phyloP scores from a whole-genome alignment of 1,140 invertebrate genomes.

The Drosophila tsacasi region DNA sequence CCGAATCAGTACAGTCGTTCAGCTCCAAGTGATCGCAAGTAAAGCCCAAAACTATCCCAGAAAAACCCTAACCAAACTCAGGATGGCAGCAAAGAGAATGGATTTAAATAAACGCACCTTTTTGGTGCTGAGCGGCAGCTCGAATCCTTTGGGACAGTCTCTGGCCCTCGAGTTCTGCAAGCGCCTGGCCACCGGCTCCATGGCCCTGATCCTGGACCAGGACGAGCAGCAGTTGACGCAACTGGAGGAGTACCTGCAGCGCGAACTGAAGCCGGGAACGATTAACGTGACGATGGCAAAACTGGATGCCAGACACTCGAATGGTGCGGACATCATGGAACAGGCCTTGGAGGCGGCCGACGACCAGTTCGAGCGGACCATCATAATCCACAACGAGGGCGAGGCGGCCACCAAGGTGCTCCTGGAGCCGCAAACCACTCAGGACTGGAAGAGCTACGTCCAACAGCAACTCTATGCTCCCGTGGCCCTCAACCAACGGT shows the following conservation, averaged over 20 bases:
- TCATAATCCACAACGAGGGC: constrained; percentile 96
- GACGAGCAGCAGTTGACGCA: constrained; percentile 84
- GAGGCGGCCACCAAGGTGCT: constrained; percentile 89
- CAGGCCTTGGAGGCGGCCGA: constrained; percentile 18
- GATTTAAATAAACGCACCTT: constrained; percentile 73
- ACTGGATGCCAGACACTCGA: constrained; percentile 27
- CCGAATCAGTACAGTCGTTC: constrained; percentile 60
- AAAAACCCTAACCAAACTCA: constrained; percentile 1
- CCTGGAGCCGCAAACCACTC: constrained; percentile 87
- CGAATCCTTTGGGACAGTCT: constrained; percentile 87
- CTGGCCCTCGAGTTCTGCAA: constrained; percentile 90
- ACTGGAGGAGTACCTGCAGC: constrained; percentile 42
- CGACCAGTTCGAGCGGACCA: constrained; percentile 87
- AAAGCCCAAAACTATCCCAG: constrained; percentile 2
- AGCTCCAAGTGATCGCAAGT: constrained; percentile 54
- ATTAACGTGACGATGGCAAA: constrained; percentile 43
- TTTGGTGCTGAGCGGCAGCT: constrained; percentile 69
- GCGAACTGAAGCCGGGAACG: constrained; percentile 23
- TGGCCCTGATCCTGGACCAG: constrained; percentile 91
- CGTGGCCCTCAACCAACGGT: constrained; percentile 91
- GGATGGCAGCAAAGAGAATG: constrained; percentile 77
- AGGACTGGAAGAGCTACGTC: constrained; percentile 89
- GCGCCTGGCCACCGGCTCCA: constrained; percentile 87
- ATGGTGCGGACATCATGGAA: constrained; percentile 45
- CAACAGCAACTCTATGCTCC: constrained; percentile 93